These are phyloP conservation scores for Orchestes rusci DNA, from an alignment of 2,888 invertebrate genomes.

Conservation along the genomic window DNA sequence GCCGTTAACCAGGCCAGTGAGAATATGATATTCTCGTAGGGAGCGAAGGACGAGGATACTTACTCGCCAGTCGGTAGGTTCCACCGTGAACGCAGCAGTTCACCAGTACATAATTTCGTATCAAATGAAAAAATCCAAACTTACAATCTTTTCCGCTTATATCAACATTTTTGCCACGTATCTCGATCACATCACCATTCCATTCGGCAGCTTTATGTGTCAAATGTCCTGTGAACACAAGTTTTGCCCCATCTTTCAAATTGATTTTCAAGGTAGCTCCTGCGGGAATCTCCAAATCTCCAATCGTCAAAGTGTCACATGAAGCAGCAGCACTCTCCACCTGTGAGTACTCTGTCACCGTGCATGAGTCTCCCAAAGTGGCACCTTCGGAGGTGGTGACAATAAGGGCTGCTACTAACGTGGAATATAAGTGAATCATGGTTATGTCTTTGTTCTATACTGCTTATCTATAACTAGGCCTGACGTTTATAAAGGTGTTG, in stretches of 20 bases:
- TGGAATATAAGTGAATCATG: too few relatives aligned
- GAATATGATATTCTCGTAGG: too few relatives aligned
- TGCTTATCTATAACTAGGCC: too few relatives aligned
- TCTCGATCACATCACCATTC: constrained; percentile 10
- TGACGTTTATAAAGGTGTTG: too few relatives aligned
- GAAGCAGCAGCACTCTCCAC: constrained; percentile 6
- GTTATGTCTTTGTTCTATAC: too few relatives aligned
- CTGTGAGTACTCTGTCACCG: constrained; percentile 8
- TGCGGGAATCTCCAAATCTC: constrained; percentile 11
- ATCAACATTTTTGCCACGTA: constrained; percentile 12
- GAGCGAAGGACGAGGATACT: too few relatives aligned
- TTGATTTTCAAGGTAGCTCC: constrained; percentile 9
- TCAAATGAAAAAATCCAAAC: constrained; percentile 2
- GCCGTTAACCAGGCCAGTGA: too few relatives aligned
- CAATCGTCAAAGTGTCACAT: constrained; percentile 9
- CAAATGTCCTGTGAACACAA: constrained; percentile 14
- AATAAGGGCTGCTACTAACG: too few relatives aligned
- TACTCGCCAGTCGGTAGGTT: too few relatives aligned
- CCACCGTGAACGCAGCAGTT: too few relatives aligned
- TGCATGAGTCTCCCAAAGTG: constrained; percentile 4
- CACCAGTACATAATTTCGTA: background rate
- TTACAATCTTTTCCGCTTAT: constrained; percentile 14
- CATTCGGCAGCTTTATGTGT: constrained; percentile 13
- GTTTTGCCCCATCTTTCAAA: constrained; percentile 10
- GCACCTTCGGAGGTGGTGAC: too few relatives aligned